Conservation (phyloP, 2,888 invertebrate species). For the Drosophila niveifrons region DNA sequence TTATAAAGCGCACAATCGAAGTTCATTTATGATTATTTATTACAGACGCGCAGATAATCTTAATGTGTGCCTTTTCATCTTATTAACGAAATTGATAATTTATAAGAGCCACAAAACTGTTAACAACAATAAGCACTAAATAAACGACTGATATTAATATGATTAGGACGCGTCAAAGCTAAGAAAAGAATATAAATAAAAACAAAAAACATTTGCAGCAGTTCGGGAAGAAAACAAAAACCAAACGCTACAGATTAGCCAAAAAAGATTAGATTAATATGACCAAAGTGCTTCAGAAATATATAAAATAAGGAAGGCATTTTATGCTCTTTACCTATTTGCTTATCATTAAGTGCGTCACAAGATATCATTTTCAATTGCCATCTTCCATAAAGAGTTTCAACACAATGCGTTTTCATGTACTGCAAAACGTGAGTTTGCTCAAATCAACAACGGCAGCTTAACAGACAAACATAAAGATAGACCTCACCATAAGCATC, state of each 20-base stretch:
- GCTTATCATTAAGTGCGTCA: slow-evolving; percentile 35
- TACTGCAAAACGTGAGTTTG: slow-evolving; percentile 13
- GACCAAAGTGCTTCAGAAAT: slow-evolving; percentile 5
- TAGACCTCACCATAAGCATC: slow-evolving; percentile 4
- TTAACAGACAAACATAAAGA: neutral
- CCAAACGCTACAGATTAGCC: slow-evolving; percentile 37
- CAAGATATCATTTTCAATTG: slow-evolving; percentile 22
- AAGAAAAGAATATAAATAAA: neutral
- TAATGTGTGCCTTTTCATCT: slow-evolving; percentile 55
- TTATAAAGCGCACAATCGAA: slow-evolving; percentile 39
- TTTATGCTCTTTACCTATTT: neutral
- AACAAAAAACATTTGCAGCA: neutral
- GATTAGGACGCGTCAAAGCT: slow-evolving; percentile 34
- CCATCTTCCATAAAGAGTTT: slow-evolving; percentile 5
- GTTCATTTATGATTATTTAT: slow-evolving; percentile 50
- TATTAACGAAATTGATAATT: slow-evolving; percentile 62
- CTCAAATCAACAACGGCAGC: slow-evolving; percentile 1
- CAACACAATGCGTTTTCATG: neutral
- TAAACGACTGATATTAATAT: slow-evolving; percentile 56
- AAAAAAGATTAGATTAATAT: slow-evolving; percentile 47
- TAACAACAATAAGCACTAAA: slow-evolving; percentile 45
- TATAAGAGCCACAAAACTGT: slow-evolving; percentile 49
- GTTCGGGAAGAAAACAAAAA: slow-evolving; percentile 3
- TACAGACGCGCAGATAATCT: slow-evolving; percentile 58
- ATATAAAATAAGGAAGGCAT: slow-evolving; percentile 11